Base-by-base conservation (phyloP, 1,140 invertebrate genomes). In the Eriosoma lanigerum region DNA sequence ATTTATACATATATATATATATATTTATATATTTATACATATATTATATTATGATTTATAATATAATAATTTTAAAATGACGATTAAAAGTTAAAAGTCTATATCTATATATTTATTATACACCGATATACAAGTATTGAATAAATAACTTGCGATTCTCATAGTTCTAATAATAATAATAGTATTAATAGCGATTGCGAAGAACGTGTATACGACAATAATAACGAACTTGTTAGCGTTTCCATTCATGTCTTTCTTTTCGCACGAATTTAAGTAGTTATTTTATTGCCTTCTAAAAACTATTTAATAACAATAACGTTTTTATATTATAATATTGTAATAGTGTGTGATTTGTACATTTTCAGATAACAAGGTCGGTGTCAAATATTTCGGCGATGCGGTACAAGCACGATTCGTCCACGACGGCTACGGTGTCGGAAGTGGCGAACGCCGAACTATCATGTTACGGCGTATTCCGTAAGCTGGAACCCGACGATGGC, bases 391-490 rank as follows among this genome's bases (percentile, higher is more conserved):
- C 54, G 56, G 54, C 54, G 38, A 78, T 78, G 56, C 54, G 29
- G 17, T 3, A 24, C 50, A 75, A 75, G 29, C 26, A 56, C 44
- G 54, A 60, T 0, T 32, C 72, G 50, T 1, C 32, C 29, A 46
- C 13, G n/a, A 26, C 13, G n/a, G 17, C 54, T 32, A 56, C n/a
- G 2, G 13, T 17, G 15, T 78, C 73, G 54, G 73, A 78, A 78
- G 73, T 78, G 38, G 54, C 73, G 17, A 58, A 24, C 32, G 54
- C 73, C 21, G 73, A 60, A 29, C 38, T 26, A 32, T 46, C 73
- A 54, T 78, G 73, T 19, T 78, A 78, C 38, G 73, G 73, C 29
- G 73, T 78, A n/a, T 78, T 78, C 73, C 73, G 73, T 17, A 58
- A 78, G 26, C 54, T 78, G 38, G 73, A 78, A 32, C 1, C 72